Conservation (phyloP, 1,140 invertebrate species). For the Aphelenchoides fujianensis region DNA sequence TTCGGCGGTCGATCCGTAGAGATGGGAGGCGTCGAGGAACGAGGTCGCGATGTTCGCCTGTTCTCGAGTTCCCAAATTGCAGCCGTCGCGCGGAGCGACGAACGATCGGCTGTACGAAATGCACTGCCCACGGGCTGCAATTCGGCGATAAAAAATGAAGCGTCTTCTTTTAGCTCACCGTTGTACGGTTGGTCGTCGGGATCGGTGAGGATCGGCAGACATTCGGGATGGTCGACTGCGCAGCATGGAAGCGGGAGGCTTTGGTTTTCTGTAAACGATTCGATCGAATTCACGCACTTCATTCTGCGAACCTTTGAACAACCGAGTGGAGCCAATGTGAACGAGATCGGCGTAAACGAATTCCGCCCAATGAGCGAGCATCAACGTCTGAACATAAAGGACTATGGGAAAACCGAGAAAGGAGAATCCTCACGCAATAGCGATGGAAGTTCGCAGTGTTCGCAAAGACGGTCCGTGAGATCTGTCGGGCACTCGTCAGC, state of each 20-base stretch:
- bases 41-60: slow-evolving; percentile 89
- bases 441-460: slow-evolving; percentile 23
- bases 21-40: slow-evolving; percentile 78
- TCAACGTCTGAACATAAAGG: slow-evolving; percentile 32
- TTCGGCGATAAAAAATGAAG: slow-evolving; percentile 66
- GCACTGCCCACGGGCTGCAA: slow-evolving; percentile 42
- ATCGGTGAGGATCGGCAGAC: slow-evolving; percentile 43
- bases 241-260: slow-evolving; percentile 46
- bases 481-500: slow-evolving; percentile 24
- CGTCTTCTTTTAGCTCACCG: slow-evolving; percentile 76
- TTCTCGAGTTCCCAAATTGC: slow-evolving; percentile 73
- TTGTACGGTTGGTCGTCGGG: slow-evolving; percentile 32
- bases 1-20: slow-evolving; percentile 74
- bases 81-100: slow-evolving; percentile 50
- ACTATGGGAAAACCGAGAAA: slow-evolving; percentile 13
- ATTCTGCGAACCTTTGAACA: slow-evolving; percentile 42
- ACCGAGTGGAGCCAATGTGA: slow-evolving; percentile 45
- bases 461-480: slow-evolving; percentile 29
- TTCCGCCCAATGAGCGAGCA: slow-evolving; percentile 56
- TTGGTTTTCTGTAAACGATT: slow-evolving; percentile 20
- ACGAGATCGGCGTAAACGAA: slow-evolving; percentile 54
- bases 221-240: slow-evolving; percentile 45
- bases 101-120: slow-evolving; percentile 49
- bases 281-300: neutral
- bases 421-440: slow-evolving; percentile 39